A percentile compares a stretch with the other conserved stretches of the same genome.
Evolutionary conservation across 2,113 vertebrate species (phyloP).

Genomic region (Eupsittula cactorum): DNA sequence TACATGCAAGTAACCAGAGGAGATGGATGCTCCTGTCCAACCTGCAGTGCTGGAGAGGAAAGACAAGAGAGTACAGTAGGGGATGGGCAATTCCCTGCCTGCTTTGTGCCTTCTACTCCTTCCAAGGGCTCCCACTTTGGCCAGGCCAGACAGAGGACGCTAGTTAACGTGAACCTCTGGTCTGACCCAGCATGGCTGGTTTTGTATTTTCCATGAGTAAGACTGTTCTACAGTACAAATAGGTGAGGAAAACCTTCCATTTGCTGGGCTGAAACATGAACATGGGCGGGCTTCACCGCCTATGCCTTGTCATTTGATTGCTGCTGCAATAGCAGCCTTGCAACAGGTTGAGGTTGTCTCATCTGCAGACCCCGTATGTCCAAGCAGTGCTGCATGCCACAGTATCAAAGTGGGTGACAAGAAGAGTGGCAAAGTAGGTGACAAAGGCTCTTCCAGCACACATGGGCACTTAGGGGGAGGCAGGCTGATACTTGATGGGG

Average conservation of each 20-base stretch:
- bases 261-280: background rate
- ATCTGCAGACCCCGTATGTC: fast-evolving
- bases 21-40: background rate
- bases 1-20: background rate
- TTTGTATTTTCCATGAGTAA: background rate
- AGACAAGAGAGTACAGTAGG: background rate
- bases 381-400: background rate
- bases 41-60: fast-evolving
- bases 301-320: background rate
- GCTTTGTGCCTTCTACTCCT: background rate
- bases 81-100: background rate
- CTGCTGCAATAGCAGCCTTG: fast-evolving
- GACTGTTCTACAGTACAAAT: background rate
- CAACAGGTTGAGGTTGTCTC: fast-evolving
- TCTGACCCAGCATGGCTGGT: background rate
- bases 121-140: background rate
- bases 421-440: background rate
- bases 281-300: background rate
- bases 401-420: background rate
- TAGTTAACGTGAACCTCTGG: background rate
- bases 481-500: background rate
- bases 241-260: background rate
- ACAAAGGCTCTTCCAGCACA: background rate
- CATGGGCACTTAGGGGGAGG: background rate
- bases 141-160: background rate